phyloP scores from a whole-genome alignment of 2,888 invertebrate genomes.

The Trachelus tabidus region DNA sequence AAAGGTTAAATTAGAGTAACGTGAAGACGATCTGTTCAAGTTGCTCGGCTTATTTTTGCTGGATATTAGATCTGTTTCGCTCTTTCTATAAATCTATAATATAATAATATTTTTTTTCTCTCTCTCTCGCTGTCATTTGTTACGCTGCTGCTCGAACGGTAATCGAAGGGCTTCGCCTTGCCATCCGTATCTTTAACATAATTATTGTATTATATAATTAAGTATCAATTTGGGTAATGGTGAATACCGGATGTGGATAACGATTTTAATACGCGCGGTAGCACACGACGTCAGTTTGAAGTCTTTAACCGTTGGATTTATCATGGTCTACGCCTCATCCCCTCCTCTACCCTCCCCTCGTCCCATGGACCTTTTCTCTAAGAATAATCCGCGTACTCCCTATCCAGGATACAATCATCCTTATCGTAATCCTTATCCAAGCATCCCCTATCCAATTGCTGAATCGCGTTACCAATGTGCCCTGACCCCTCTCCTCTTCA shows the following conservation, averaged over 20 bases:
- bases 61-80: neutral
- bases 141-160: neutral
- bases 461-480: neutral
- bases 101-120: neutral
- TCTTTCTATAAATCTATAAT: neutral
- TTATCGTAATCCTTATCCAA: too few species aligned
- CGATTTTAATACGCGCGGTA: slow-evolving; percentile 3
- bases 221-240: neutral
- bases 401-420: neutral
- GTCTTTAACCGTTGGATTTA: neutral
- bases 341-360: too few species aligned
- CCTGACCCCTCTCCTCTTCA: neutral
- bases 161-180: neutral
- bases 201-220: slow-evolving; percentile 7
- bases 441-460: neutral
- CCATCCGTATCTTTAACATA: slow-evolving; percentile 1
- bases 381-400: neutral
- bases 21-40: neutral
- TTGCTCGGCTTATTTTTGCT: neutral
- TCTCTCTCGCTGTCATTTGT: neutral
- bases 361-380: neutral
- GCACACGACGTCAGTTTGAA: neutral
- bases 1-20: neutral
- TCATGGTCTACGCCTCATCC: neutral
- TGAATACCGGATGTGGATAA: neutral